Evolutionary conservation across 2,888 invertebrate genomes (phyloP), one percentile per base, ranked within the genome.

Genomic region (Invenusta paracnida): DNA sequence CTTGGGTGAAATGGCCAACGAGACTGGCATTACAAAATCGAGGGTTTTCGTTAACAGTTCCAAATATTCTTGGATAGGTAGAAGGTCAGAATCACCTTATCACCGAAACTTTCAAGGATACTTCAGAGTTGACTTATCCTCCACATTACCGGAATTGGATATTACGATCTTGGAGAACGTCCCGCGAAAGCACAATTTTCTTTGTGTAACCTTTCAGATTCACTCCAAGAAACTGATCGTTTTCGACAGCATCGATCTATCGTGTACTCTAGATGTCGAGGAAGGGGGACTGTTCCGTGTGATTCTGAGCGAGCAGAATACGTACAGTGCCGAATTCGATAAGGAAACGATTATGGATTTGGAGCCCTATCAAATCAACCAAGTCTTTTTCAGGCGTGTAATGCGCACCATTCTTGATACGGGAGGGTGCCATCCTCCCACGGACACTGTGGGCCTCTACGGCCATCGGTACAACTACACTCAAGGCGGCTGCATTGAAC

Each of bases 341-440:
- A 73, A 73, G 73, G 73, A 73, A 73, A 73, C 25, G 23, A 73
- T 73, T 5, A 73, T 73, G 73, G 73, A 73, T 25, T 5, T 73
- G 73, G 25, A 23, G 5, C 73, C 73, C 2, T 73, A n/a, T 73
- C 73, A 73, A 23, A 23, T 73, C 17, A 73, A 25, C 27, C 73
- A 73, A 23, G 73, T 73, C 11, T 73, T 73, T 73, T 73, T 73
- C 23, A 5, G 73, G 5, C 73, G 73, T 5, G 27, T 73, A n/a
- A 73, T 73, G 2, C 17, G 23, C 5, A 73, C 17, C 17, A 5
- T 5, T 23, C 73, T 73, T 5, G 27, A 13, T 13, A 13, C 73
- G 2, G 5, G 11, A 2, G 23, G 2, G 2, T 73, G 73, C 73
- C 73, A 73, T 13, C 2, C 11, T n/a, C 27, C 73, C 73, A 13